These are phyloP conservation scores for Rhagophthalmus giganteus DNA, from an alignment of 2,888 invertebrate species.

Conservation along the genomic window DNA sequence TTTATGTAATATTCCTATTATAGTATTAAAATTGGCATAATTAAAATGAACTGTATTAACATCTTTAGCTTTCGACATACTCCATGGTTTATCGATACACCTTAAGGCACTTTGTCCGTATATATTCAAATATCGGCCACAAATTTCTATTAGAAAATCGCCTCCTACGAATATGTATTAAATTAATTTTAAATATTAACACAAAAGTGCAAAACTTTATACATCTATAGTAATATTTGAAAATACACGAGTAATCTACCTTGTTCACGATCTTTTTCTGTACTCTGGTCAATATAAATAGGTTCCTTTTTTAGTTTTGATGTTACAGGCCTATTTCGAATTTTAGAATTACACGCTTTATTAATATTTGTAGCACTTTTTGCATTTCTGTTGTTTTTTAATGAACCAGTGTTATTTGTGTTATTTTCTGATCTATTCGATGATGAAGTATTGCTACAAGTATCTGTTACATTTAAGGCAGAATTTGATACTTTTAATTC, in stretches of 20 bases:
- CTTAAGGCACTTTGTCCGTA: conserved; percentile 87
- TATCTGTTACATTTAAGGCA: conserved; percentile 29
- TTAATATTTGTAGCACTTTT: conserved; percentile 58
- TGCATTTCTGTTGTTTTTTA: conserved; percentile 48
- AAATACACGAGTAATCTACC: no score
- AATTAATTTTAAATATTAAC: conserved; percentile 1
- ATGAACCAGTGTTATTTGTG: conserved; percentile 29
- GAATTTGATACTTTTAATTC: conserved; percentile 26
- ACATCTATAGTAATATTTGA: no score
- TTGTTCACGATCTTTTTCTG: conserved; percentile 71
- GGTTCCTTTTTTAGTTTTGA: conserved; percentile 39
- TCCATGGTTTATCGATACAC: conserved; percentile 81
- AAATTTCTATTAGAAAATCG: conserved; percentile 88
- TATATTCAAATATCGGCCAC: conserved; percentile 78
- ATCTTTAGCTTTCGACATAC: conserved; percentile 72
- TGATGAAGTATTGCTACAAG: conserved; percentile 40
- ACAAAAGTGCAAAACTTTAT: no score
- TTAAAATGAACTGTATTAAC: conserved; percentile 84
- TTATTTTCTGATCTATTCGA: conserved; percentile 35
- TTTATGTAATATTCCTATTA: conserved; percentile 72
- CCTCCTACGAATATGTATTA: conserved; percentile 61
- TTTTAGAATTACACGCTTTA: not conserved
- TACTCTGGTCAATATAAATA: conserved; percentile 59
- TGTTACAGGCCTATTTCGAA: conserved; percentile 45
- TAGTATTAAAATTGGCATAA: conserved; percentile 83